Evolutionary conservation across 2,113 vertebrate species (phyloP), one percentile per base, ranked within the genome.

Genomic region (Chionodraco myersi): DNA sequence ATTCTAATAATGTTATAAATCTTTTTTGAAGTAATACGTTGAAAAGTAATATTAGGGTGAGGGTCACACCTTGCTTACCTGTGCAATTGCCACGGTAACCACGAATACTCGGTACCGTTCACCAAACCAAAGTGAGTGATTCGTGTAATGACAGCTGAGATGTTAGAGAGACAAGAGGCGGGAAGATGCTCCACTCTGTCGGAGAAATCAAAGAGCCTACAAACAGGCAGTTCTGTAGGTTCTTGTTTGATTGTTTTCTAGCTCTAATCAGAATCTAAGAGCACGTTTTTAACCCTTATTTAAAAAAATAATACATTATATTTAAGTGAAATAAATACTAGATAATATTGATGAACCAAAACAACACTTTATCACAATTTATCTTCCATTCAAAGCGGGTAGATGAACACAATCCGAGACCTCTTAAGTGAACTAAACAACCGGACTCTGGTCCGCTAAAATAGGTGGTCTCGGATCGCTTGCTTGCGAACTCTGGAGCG

Each of bases 141-240:
- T 26, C 34, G 9, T 26, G 64, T 64, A 8, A 2, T 58, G 77
- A 79, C 26, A 75, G 41, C 5, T 49, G 48, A 64, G 18, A 0
- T 34, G 52, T 4, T 0, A 15, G 18, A 0, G 34, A 5, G 0
- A 0, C 0, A 21, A 3, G 5, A 1, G 2, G 12, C 4, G 13
- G 11, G 0, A 1, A 16, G 85, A 83, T 2, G 73, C 2, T 0
- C 9, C 77, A 74, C 85, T 80, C 73, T 6, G 58, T 51, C 11
- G 6, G 1, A 51, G 3, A 83, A 54, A 75, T 0, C 15, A 0
- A 13, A 30, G 45, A 73, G 30, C 62, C 18, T 59, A 47, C 7
- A 14, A n/a, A 10, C 13, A 1, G 12, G 6, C 23, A 10, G 52
- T 45, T 13, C 30, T 9, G 23, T 16, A 18, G 47, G 14, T 56